Conservation (phyloP, 30 jellyfish, hydroid and myxozoan genomes). For the Aurelia sp. region DNA sequence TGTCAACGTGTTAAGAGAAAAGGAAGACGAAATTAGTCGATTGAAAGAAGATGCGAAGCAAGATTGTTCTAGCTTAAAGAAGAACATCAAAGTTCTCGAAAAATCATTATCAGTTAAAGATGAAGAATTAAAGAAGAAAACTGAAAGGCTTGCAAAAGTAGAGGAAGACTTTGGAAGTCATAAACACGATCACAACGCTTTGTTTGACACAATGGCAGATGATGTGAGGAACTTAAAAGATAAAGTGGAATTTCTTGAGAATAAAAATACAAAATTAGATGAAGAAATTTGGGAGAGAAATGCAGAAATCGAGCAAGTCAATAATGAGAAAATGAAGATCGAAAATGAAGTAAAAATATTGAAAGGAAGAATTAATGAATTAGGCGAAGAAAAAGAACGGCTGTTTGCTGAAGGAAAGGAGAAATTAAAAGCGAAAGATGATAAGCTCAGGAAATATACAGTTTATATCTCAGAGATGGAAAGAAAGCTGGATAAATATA, state of each 20-base stretch:
- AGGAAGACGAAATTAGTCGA: background rate
- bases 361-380: slow-evolving; percentile 16
- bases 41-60: background rate
- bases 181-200: slow-evolving; percentile 47
- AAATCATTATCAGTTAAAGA: slow-evolving; percentile 23
- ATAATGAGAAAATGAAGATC: slow-evolving; percentile 2
- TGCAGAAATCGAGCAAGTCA: slow-evolving; percentile 51
- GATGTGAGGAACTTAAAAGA: slow-evolving; percentile 44
- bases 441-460: slow-evolving; percentile 20
- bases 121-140: slow-evolving; percentile 9
- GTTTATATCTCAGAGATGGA: slow-evolving; percentile 48
- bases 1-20: slow-evolving; percentile 1
- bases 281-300: slow-evolving; percentile 56
- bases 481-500: slow-evolving; percentile 13
- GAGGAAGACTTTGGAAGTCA: slow-evolving; percentile 47
- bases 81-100: slow-evolving; percentile 9
- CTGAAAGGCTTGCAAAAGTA: slow-evolving; percentile 1
- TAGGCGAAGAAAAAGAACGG: slow-evolving; percentile 25
- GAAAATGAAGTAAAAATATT: slow-evolving; percentile 26
- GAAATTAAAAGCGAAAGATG: slow-evolving; percentile 37
- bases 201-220: slow-evolving; percentile 45
- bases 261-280: slow-evolving; percentile 17
- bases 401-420: slow-evolving; percentile 2
- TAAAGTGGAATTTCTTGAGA: slow-evolving; percentile 31
- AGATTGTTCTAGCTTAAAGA: background rate